Evolutionary conservation across 2,888 invertebrate genomes (phyloP).

Genomic region (Scelioninae gen. 1): DNA sequence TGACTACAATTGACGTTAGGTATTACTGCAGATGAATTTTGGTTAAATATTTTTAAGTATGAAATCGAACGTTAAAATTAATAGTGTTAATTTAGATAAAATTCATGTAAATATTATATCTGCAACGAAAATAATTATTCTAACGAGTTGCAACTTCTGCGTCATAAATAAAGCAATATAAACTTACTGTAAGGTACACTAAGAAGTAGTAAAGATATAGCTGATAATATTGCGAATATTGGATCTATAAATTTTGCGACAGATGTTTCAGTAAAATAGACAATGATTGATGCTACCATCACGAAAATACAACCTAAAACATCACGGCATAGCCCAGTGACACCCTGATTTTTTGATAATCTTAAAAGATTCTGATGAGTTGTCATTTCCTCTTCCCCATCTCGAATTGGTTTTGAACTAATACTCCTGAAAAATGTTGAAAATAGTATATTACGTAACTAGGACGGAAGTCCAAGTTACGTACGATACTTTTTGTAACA

Average conservation of each 20-base stretch:
- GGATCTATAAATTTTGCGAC: slow-evolving; percentile 91
- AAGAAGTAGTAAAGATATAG: slow-evolving; percentile 88
- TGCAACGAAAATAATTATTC: too few species aligned
- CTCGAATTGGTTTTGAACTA: slow-evolving; percentile 58
- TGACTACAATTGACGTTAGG: too few species aligned
- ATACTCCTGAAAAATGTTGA: slow-evolving; percentile 41
- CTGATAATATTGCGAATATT: slow-evolving; percentile 90
- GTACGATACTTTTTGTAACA: too few species aligned
- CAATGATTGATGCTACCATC: slow-evolving; percentile 87
- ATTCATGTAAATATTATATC: too few species aligned
- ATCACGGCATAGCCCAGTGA: slow-evolving; percentile 87
- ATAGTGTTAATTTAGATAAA: too few species aligned
- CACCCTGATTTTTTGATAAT: slow-evolving; percentile 86
- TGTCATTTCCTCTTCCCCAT: slow-evolving; percentile 83
- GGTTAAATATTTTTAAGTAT: too few species aligned
- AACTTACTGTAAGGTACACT: slow-evolving; percentile 93
- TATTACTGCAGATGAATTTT: too few species aligned
- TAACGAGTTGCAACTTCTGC: not conserved
- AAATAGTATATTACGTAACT: too few species aligned
- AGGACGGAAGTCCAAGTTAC: too few species aligned
- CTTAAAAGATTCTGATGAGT: slow-evolving; percentile 77
- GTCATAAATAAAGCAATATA: not conserved
- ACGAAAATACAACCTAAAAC: slow-evolving; percentile 90
- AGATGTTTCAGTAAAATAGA: slow-evolving; percentile 86
- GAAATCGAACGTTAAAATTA: too few species aligned